Evolutionary conservation across 2,888 invertebrate genomes (phyloP).

Genomic region (Belgica antarctica): DNA sequence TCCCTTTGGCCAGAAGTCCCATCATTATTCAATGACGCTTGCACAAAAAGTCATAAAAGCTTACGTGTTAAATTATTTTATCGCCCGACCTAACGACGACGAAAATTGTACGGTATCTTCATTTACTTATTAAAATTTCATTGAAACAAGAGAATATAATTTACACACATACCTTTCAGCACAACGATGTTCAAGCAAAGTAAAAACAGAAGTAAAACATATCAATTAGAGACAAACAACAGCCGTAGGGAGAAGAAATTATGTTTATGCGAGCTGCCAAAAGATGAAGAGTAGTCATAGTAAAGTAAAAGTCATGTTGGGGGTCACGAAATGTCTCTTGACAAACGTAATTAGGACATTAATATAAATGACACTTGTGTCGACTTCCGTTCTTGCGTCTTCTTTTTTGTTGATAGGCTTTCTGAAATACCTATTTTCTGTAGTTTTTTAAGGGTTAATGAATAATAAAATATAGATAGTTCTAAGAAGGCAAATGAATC

Average conservation of each 20-base stretch:
- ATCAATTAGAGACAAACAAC: neutral
- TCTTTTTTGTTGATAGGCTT: too few species aligned
- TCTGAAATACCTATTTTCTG: too few species aligned
- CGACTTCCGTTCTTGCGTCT: neutral
- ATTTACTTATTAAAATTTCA: slow-evolving; percentile 6
- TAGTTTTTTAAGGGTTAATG: too few species aligned
- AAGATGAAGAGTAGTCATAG: neutral
- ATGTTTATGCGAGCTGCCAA: neutral
- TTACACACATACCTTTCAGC: neutral
- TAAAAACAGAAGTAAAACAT: neutral
- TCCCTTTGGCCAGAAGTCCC: neutral
- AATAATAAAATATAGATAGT: too few species aligned
- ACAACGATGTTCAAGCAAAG: neutral
- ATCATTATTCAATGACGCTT: slow-evolving; percentile 1
- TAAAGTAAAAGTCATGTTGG: slow-evolving; percentile 17
- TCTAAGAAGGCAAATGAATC: too few species aligned
- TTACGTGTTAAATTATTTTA: slow-evolving; percentile 1
- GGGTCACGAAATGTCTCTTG: slow-evolving; percentile 3
- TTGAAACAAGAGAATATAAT: neutral
- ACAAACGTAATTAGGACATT: slow-evolving; percentile 10
- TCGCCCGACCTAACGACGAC: too few species aligned
- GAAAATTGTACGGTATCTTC: too few species aligned
- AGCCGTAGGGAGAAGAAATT: neutral
- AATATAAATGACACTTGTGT: neutral
- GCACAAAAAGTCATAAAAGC: neutral